Percentiles rank a stretch among this genome's conserved stretches.
Evolutionary conservation across 2,888 invertebrate genomes (phyloP).

Genomic region (Seira ritae): DNA sequence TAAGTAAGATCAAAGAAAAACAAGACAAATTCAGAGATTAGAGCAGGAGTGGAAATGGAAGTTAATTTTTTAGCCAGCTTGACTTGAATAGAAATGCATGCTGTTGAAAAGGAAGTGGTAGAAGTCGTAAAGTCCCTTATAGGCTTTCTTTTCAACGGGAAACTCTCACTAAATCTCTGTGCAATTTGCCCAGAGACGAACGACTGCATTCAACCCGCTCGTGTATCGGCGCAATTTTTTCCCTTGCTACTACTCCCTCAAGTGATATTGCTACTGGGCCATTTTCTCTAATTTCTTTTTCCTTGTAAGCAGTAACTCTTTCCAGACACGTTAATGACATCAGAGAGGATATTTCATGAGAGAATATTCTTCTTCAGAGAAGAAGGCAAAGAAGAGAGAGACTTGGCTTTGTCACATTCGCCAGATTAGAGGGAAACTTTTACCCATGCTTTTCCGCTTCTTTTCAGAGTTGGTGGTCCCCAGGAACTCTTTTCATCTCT

Average conservation of each 20-base stretch:
- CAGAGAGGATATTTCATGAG: slow-evolving; percentile 1
- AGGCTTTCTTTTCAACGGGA: neutral
- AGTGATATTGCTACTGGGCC: neutral
- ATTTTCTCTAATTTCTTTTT: slow-evolving; percentile 11
- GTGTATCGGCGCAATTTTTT: slow-evolving; percentile 7
- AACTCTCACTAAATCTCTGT: slow-evolving; percentile 2
- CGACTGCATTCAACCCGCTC: neutral
- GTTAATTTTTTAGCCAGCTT: neutral
- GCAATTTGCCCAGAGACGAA: neutral
- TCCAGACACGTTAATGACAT: neutral
- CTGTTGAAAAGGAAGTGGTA: neutral
- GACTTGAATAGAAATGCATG: no score
- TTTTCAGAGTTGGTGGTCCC: neutral
- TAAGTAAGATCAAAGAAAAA: neutral
- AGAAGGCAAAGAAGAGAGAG: neutral
- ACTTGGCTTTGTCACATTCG: slow-evolving; percentile 4
- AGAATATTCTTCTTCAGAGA: neutral
- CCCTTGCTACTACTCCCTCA: neutral
- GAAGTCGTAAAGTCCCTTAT: neutral
- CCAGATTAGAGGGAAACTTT: neutral
- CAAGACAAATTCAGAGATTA: slow-evolving; percentile 3
- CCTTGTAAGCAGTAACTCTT: slow-evolving; percentile 1
- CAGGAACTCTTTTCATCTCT: neutral
- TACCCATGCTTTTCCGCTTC: neutral
- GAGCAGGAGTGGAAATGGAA: neutral